Percentiles rank a stretch among this genome's conserved stretches.
phyloP scores from a whole-genome alignment of 2,797 vertebrate genomes.

The Melopsittacus undulatus region DNA sequence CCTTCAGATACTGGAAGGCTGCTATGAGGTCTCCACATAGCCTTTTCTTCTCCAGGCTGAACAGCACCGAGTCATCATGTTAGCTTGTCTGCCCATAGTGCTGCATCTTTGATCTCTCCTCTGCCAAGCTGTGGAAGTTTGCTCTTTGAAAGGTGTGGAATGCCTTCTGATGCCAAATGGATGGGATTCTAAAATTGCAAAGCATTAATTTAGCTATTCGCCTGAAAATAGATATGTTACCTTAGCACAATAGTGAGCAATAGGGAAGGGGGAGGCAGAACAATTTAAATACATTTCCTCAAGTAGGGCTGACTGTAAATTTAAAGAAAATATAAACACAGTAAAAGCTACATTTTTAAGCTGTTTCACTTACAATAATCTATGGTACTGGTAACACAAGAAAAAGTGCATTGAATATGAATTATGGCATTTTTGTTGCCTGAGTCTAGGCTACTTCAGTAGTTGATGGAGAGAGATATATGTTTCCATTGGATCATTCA shows the following conservation, averaged over 20 bases:
- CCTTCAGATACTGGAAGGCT: too few species aligned
- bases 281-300: neutral
- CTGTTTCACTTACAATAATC: neutral
- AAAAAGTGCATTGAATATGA: slow-evolving; percentile 1
- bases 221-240: neutral
- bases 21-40: too few species aligned
- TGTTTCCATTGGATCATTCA: slow-evolving; percentile 18
- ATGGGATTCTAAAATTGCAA: neutral
- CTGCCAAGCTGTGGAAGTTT: neutral
- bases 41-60: too few species aligned
- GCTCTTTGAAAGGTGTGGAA: neutral
- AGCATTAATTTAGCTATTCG: neutral
- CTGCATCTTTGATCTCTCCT: neutral
- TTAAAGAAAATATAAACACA: neutral
- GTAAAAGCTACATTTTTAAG: neutral
- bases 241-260: neutral
- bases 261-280: neutral
- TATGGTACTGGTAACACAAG: neutral
- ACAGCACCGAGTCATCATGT: neutral
- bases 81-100: neutral
- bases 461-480: neutral
- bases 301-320: neutral
- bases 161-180: neutral
- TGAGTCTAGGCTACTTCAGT: neutral
- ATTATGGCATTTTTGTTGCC: neutral